Evolutionary conservation across 2,888 invertebrate genomes (phyloP), one percentile per base, ranked within the genome.

Genomic region (Frankliniella fusca): DNA sequence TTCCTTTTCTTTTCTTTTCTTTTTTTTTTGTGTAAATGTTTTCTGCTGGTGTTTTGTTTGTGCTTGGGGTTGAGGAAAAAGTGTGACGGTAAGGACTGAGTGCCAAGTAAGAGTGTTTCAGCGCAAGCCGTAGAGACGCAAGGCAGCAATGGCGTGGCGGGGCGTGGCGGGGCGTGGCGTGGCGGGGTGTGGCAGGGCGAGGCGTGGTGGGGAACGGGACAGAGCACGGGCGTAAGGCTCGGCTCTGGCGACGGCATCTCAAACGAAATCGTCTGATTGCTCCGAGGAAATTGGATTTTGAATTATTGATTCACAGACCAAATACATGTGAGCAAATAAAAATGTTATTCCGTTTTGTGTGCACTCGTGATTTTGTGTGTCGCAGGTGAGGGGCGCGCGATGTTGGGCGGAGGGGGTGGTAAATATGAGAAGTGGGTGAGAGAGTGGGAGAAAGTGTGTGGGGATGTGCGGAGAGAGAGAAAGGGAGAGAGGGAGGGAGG

Each of bases 321-420:
- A 76, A 76, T 76, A 76, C 27, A 76, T 76, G 70, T 76, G 70
- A 76, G 70, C 70, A 76, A 76, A 76, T 76, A 76, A 76, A 76
- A 76, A 76, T 76, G 70, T 76, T 76, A 76, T 76, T 76, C 70
- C 70, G 70, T 76, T 76, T 76, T 76, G 70, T 76, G 70, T 76
- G 70, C 70, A 76, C 70, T 76, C 70, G 70, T 76, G 70, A 76
- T 76, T 76, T 76, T 9, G 70, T 76, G 61, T 61, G 61, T 61
- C 70, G 70, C 70, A 76, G 70, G 70, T 76, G 70, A 76, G 27
- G 70, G 70, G 70, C 23, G 70, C 23, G 70, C 8, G 27, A 10
- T 11, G 23, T 9, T n/a, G 70, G 11, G 70, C 8, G 27, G 70
- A 12, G 70, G 27, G 70, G 70, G 70, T 10, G 70, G 70, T 38